Evolutionary conservation across 2,888 invertebrate genomes (phyloP).

Genomic region (Trachelus iudaicus): DNA sequence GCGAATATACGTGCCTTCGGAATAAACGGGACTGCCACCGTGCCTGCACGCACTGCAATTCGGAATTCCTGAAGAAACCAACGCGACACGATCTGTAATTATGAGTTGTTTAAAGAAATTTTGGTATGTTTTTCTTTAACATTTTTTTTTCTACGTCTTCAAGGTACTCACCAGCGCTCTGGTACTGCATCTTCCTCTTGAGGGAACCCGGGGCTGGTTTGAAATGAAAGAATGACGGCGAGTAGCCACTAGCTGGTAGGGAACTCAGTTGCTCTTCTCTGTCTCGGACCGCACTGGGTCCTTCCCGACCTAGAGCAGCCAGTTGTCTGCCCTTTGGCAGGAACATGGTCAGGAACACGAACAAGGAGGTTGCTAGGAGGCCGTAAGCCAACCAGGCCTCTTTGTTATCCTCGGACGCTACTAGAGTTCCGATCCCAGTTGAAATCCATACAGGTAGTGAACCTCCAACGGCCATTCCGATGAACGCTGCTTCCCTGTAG

Average conservation of each 20-base stretch:
- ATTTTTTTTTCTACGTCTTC: neutral
- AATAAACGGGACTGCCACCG: slow-evolving; percentile 57
- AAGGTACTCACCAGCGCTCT: slow-evolving; percentile 54
- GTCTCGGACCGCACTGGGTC: slow-evolving; percentile 71
- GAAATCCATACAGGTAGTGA: slow-evolving; percentile 90
- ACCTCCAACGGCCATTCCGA: slow-evolving; percentile 88
- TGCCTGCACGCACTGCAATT: slow-evolving; percentile 59
- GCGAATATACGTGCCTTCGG: slow-evolving; percentile 47
- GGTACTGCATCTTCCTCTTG: slow-evolving; percentile 70
- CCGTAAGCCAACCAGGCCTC: slow-evolving; percentile 93
- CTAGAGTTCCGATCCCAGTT: slow-evolving; percentile 72
- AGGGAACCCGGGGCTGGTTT: slow-evolving; percentile 86
- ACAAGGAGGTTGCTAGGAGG: slow-evolving; percentile 83
- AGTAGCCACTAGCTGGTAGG: slow-evolving; percentile 84
- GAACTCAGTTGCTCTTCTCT: slow-evolving; percentile 87
- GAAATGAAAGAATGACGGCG: slow-evolving; percentile 93
- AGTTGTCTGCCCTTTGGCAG: slow-evolving; percentile 92
- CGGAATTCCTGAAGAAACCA: slow-evolving; percentile 67
- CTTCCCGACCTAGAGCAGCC: slow-evolving; percentile 92
- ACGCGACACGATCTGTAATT: slow-evolving; percentile 74
- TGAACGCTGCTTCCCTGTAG: slow-evolving; percentile 92
- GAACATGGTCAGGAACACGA: slow-evolving; percentile 93
- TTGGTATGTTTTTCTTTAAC: neutral
- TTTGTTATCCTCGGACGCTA: slow-evolving; percentile 77
- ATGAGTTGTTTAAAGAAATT: slow-evolving; percentile 20